Conservation (phyloP, 2,888 invertebrate species). For the Apoda limacodes region DNA sequence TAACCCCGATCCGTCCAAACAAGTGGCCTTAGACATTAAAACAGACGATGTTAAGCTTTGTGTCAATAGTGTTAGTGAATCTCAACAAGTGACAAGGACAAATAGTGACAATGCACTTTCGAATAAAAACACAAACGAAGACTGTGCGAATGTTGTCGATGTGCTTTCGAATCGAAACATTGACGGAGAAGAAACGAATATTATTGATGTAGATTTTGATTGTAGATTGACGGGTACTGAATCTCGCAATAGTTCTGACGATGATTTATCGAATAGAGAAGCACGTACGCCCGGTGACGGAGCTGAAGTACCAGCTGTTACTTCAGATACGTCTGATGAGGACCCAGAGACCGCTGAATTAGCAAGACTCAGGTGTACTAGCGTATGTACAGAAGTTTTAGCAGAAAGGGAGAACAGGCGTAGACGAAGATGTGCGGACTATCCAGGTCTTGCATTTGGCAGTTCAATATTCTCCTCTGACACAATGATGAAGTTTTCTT, state of each 20-base stretch:
- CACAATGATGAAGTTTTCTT: constrained; percentile 97
- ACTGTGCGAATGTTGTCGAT: constrained; percentile 47
- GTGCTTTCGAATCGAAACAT: too few species aligned
- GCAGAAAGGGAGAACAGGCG: constrained; percentile 85
- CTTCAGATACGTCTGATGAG: constrained; percentile 66
- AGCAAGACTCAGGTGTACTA: constrained; percentile 87
- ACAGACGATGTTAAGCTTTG: constrained; percentile 66
- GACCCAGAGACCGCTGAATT: constrained; percentile 85
- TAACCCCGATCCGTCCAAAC: constrained; percentile 54
- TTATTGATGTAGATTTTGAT: constrained; percentile 50
- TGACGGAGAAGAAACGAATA: too few species aligned
- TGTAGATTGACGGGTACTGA: constrained; percentile 40
- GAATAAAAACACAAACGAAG: constrained; percentile 51
- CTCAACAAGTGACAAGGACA: constrained; percentile 66
- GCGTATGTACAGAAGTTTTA: constrained; percentile 89
- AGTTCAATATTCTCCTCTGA: constrained; percentile 95
- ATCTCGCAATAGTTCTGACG: constrained; percentile 49
- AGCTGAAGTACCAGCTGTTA: constrained; percentile 43
- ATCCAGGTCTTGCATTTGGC: constrained; percentile 92
- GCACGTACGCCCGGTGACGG: constrained; percentile 58
- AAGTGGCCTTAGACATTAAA: constrained; percentile 55
- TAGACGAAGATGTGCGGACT: constrained; percentile 86
- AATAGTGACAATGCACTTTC: constrained; percentile 70
- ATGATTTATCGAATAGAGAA: constrained; percentile 55
- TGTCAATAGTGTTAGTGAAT: constrained; percentile 69